Conservation (phyloP, 1,140 invertebrate genomes). For the Telenomus remus region DNA sequence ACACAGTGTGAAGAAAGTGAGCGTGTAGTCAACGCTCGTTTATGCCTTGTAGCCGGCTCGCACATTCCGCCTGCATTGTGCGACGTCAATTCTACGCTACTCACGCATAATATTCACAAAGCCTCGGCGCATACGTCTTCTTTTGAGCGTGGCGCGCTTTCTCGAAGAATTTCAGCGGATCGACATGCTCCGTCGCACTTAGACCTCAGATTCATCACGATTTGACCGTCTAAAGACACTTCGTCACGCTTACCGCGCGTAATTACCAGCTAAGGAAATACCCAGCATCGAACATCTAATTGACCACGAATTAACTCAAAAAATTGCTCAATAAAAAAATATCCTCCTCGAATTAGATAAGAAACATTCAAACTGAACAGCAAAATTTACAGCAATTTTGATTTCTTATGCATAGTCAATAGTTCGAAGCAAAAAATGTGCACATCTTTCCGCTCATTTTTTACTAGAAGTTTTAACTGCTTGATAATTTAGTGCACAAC, state of each 20-base stretch:
- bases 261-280: constrained; percentile 50
- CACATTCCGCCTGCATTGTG: constrained; percentile 43
- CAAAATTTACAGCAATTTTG: too few relatives aligned
- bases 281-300: constrained; percentile 27
- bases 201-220: constrained; percentile 37
- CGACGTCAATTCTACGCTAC: constrained; percentile 44
- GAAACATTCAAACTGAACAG: too few relatives aligned
- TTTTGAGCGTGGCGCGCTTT: constrained; percentile 50
- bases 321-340: constrained; percentile 4
- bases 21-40: constrained; percentile 46
- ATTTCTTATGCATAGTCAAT: too few relatives aligned
- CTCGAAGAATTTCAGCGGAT: constrained; percentile 48
- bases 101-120: constrained; percentile 46
- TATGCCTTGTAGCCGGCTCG: constrained; percentile 20
- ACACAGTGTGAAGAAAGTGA: constrained; percentile 52
- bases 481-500: too few relatives aligned
- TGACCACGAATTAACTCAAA: constrained; percentile 18
- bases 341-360: constrained; percentile 1
- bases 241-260: constrained; percentile 54
- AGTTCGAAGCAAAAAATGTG: too few relatives aligned
- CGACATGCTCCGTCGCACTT: constrained; percentile 37
- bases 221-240: constrained; percentile 42
- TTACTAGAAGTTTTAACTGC: too few relatives aligned
- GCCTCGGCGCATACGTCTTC: constrained; percentile 32
- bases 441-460: too few relatives aligned